These are phyloP conservation scores for Etheostoma spectabile DNA, from an alignment of 2,113 vertebrate genomes.

Conservation along the genomic window DNA sequence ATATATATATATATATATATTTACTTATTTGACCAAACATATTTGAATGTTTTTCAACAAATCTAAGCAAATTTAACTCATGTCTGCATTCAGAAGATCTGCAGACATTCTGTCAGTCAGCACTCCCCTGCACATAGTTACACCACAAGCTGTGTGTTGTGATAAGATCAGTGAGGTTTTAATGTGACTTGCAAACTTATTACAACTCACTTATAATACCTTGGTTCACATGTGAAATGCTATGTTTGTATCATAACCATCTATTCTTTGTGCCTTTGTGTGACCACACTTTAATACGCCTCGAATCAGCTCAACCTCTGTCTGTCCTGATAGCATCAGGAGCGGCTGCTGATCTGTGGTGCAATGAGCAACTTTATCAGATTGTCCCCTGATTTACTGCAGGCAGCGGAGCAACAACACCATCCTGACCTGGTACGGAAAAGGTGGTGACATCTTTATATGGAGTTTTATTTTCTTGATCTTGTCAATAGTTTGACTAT, in stretches of 20 bases:
- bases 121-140: too few relatives aligned
- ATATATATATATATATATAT: too few relatives aligned
- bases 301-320: not conserved
- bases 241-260: not conserved
- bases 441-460: not conserved
- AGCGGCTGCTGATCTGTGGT: not conserved
- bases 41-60: too few relatives aligned
- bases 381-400: not conserved
- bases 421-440: not conserved
- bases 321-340: not conserved
- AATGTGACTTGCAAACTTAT: not conserved
- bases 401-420: too few relatives aligned
- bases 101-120: not conserved
- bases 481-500: not conserved
- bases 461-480: not conserved
- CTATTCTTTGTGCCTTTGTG: not conserved
- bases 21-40: too few relatives aligned
- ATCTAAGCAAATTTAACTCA: too few relatives aligned
- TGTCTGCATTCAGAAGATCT: not conserved
- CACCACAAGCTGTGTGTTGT: not conserved
- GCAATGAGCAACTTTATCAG: not conserved
- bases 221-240: not conserved
- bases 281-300: not conserved
- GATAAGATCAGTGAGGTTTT: slow-evolving; percentile 10
- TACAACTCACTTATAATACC: too few relatives aligned